These are phyloP conservation scores for Tinamus guttatus DNA, from an alignment of 2,113 vertebrate genomes.

Conservation along the genomic window DNA sequence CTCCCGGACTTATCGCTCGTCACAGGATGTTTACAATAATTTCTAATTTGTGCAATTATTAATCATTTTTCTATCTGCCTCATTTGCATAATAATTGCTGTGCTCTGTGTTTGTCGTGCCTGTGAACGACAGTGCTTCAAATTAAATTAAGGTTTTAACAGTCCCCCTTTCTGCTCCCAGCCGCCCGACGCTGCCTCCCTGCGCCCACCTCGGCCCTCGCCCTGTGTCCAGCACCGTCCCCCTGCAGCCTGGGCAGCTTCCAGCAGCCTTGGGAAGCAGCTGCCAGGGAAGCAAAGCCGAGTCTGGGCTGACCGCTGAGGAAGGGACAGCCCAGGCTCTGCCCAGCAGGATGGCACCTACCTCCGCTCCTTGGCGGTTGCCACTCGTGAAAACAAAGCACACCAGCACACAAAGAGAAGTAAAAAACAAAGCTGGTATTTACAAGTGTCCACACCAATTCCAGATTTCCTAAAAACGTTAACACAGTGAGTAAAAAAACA, in stretches of 20 bases:
- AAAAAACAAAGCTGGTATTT: conserved; percentile 20
- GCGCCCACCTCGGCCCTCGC: neutral
- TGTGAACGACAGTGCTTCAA: conserved; percentile 78
- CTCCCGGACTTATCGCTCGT: conserved; percentile 76
- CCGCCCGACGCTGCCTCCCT: conserved; percentile 66
- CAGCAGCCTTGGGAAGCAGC: neutral
- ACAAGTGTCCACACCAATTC: neutral
- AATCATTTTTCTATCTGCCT: conserved; percentile 85
- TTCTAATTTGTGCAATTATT: conserved; percentile 86
- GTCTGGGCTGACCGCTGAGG: accelerated
- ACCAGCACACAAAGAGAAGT: neutral
- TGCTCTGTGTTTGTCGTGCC: conserved; percentile 76
- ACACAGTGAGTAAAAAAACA: neutral
- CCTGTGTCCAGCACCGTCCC: neutral
- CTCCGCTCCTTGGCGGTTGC: accelerated
- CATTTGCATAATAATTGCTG: conserved; percentile 85
- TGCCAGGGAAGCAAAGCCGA: accelerated
- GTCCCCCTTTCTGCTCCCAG: conserved; percentile 53
- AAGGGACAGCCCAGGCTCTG: accelerated
- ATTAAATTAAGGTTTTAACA: conserved; percentile 82
- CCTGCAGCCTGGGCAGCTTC: accelerated
- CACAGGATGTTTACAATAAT: conserved; percentile 85
- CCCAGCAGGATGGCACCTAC: neutral
- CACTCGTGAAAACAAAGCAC: neutral
- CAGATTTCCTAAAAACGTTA: neutral